Evolutionary conservation across 2,113 vertebrate species (phyloP).

Genomic region (Illadopsis cleaveri): DNA sequence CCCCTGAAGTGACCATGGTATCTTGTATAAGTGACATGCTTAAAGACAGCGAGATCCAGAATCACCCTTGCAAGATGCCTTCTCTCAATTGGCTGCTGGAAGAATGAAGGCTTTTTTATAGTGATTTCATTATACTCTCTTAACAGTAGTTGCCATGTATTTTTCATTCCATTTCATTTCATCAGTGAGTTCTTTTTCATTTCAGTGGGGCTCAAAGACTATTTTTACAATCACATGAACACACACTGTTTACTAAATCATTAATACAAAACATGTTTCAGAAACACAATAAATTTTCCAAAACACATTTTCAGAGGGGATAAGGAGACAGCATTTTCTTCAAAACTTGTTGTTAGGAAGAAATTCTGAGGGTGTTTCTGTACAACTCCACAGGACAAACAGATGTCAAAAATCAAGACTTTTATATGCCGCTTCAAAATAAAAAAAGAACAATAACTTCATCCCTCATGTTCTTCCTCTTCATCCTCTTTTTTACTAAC

Average conservation of each 20-base stretch:
- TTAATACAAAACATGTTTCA: neutral
- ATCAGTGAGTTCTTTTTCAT: neutral
- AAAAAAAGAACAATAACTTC: neutral
- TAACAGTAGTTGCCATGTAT: neutral
- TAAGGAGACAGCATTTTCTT: neutral
- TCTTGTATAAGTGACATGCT: neutral
- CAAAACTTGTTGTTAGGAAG: slow-evolving; percentile 4
- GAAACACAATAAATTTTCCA: neutral
- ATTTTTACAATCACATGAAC: neutral
- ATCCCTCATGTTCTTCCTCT: neutral
- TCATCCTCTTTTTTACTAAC: neutral
- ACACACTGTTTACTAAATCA: neutral
- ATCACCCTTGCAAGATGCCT: neutral
- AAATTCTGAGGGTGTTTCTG: neutral
- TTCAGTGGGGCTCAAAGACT: too few species aligned
- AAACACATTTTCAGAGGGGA: neutral
- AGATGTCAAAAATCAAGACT: slow-evolving; percentile 2
- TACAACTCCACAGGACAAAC: neutral
- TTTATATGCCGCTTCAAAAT: neutral
- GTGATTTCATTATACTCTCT: neutral
- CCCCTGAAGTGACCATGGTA: neutral
- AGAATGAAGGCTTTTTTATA: neutral
- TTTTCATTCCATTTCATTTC: neutral
- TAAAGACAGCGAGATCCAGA: neutral
- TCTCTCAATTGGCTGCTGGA: neutral